A percentile compares a stretch with the other conserved stretches of the same genome.
These are phyloP conservation scores for Drosophila cardini DNA, from an alignment of 1,140 invertebrate species.

Conservation along the genomic window DNA sequence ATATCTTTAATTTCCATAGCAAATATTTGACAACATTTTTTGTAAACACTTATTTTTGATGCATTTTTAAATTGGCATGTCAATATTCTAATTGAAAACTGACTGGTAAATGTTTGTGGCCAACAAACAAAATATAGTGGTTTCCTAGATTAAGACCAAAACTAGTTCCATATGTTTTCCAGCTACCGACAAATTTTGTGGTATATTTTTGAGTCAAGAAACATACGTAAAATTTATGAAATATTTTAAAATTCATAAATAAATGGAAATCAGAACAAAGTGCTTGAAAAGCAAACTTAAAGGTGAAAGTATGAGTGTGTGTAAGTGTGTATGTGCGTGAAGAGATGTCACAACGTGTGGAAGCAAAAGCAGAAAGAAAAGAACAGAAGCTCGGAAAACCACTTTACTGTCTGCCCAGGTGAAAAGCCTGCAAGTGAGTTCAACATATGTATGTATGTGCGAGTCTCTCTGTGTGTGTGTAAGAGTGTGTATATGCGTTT, in stretches of 20 bases:
- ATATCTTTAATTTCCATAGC: too few relatives aligned
- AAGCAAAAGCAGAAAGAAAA: constrained; percentile 30
- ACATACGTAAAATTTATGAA: background rate
- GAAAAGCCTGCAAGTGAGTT: constrained; percentile 47
- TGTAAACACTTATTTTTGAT: background rate
- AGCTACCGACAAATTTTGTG: too few relatives aligned
- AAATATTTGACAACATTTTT: too few relatives aligned
- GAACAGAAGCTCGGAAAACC: constrained; percentile 32
- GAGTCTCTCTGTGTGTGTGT: background rate
- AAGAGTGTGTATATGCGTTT: background rate
- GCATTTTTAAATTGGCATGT: background rate
- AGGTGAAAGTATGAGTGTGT: background rate
- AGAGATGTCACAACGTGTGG: constrained; percentile 27
- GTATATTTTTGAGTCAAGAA: background rate
- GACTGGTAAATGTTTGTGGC: background rate
- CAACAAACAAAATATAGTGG: background rate
- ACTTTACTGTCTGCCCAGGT: constrained; percentile 45
- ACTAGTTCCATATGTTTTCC: too few relatives aligned
- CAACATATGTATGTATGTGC: constrained; percentile 7
- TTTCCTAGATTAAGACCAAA: background rate
- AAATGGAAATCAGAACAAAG: constrained; percentile 15
- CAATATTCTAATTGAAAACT: background rate
- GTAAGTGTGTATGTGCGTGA: constrained; percentile 6
- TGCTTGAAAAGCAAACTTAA: constrained; percentile 6
- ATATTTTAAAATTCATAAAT: constrained; percentile 20